Base-by-base conservation (phyloP, 1,140 invertebrate genomes). In the Tetragnatha versicolor region DNA sequence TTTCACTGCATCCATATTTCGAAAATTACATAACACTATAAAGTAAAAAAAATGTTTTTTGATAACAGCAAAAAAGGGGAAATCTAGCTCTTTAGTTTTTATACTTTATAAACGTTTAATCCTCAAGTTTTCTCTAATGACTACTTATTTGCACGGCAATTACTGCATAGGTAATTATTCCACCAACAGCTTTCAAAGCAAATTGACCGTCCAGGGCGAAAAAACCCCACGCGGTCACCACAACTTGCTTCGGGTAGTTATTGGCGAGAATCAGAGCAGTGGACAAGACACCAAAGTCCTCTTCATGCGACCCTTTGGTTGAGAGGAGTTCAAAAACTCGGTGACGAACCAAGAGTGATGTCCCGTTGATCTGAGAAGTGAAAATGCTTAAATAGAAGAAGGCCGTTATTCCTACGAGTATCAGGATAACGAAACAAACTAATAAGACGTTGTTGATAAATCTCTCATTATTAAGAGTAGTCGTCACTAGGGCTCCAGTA, bases 181-280 rank as follows among this genome's bases (percentile, higher is more conserved):
- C 58, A 25, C 72, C 58, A 14, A 75, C 31, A 45, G 72, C 55
- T 35, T 58, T 63, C 9, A 75, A 5, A 17, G 42, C 58, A 49
- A 75, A 75, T 14, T 58, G 17, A 2, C 72, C 53, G 22, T 75
- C 72, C 9, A 75, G 9, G 3, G 55, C 20, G 10, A 75, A 75
- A 22, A 75, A 75, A 3, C 58, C 58, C 72, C 72, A 75, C 12
- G 55, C 72, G 5, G 72, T 75, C 1, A 75, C 45, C 12, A 63
- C 9, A 0, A 63, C 35, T 49, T 63, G 58, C 3, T 63, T 22
- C 2, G 58, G 72, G 27, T 58, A 75, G 29, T 75, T 31, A 63
- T 75, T 37, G 3, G 72, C 72, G 2, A 63, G 14, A n/a, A 75
- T 7, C 20, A 75, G 35, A 2, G 35, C 6, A 17, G 31, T 14